Evolutionary conservation across 2,888 invertebrate genomes (phyloP), one percentile per base, ranked within the genome.

Genomic region (Lasioglossum leucozonium): DNA sequence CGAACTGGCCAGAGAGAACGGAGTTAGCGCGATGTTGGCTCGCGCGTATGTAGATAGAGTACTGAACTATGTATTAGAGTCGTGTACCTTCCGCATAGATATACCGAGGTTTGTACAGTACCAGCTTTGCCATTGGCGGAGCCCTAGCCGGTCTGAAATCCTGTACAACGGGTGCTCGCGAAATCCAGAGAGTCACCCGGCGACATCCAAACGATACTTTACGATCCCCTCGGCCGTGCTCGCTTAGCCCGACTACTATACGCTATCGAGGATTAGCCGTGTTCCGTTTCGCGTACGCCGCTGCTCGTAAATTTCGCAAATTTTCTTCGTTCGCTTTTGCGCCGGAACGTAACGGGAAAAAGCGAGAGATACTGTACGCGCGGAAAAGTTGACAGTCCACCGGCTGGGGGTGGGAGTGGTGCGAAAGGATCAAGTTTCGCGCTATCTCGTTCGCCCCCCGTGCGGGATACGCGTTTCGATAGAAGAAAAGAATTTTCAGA

Each of bases 61-160:
- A 91, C 92, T 93, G 91, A 93, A 93, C 93, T 94, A 93, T 93
- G 93, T 93, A 94, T 94, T 92, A 93, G 92, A 93, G 88, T 84
- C 92, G 90, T 93, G 91, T 92, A 92, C 91, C 90, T 92, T 89
- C 89, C 90, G 88, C 89, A 88, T 89, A 92, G 91, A 89, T 90
- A 89, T 88, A 86, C 88, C 88, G 81, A 89, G 91, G 92, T 92
- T 92, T 92, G 91, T 90, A 91, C 89, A 89, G 89, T 86, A 89
- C 92, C 92, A 93, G 93, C 92, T 93, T 93, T 92, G 92, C 92
- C 88, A 86, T 89, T 82, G 91, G 90, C 88, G 90, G 87, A 86
- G 67, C 67, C 67, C 37, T 67, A 82, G 85, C 78, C 73, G 77
- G 80, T 81, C 88, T 88, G 91, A 88, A 92, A 91, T 92, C 89